A percentile compares a stretch with the other conserved stretches of the same genome.
Evolutionary conservation across 2,797 vertebrate species (phyloP).

Genomic region (Rhinoraja longicauda): DNA sequence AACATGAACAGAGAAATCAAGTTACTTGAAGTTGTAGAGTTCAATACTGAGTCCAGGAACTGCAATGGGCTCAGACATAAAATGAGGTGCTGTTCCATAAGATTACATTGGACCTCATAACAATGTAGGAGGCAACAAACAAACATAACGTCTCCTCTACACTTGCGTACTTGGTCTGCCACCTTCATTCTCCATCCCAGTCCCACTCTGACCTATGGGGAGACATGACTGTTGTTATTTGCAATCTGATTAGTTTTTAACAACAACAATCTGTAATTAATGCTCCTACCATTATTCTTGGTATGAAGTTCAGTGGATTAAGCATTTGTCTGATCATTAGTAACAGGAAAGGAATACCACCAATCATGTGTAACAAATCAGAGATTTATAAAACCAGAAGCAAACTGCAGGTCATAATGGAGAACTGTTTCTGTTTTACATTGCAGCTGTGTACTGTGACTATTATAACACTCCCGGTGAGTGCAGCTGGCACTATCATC

Average conservation of each 20-base stretch:
- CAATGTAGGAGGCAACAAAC: too few relatives aligned
- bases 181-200: too few relatives aligned
- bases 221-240: neutral
- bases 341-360: neutral
- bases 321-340: neutral
- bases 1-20: too few relatives aligned
- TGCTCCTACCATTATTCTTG: neutral
- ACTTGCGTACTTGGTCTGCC: too few relatives aligned
- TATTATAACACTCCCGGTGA: conserved; percentile 72
- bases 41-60: too few relatives aligned
- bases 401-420: neutral
- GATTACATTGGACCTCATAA: too few relatives aligned
- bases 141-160: too few relatives aligned
- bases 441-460: conserved; percentile 85
- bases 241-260: neutral
- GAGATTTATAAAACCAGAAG: neutral
- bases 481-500: conserved; percentile 86
- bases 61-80: too few relatives aligned
- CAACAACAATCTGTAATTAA: neutral
- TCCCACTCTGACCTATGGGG: too few relatives aligned
- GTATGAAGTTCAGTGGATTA: too few relatives aligned
- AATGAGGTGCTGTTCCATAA: too few relatives aligned
- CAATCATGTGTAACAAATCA: neutral
- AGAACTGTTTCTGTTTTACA: neutral
- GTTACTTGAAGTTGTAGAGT: too few relatives aligned